Percentiles rank a stretch among this genome's conserved stretches.
Conservation (phyloP, 2,113 vertebrate genomes). For the Copsychus sechellarum region DNA sequence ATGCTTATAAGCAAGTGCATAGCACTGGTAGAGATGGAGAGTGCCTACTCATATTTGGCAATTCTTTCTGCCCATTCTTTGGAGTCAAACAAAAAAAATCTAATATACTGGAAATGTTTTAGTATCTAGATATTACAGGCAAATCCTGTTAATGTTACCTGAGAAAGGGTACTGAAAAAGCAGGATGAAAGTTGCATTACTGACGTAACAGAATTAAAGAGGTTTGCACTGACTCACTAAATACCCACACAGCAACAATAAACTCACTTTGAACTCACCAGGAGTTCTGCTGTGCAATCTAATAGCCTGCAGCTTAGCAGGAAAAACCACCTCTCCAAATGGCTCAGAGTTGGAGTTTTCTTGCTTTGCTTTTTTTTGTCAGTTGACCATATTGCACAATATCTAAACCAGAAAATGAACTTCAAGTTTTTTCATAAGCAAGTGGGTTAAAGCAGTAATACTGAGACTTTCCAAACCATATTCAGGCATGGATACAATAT, state of each 20-base stretch:
- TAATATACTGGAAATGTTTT: background rate
- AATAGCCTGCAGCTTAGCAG: background rate
- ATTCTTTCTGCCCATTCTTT: background rate
- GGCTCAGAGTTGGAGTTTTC: background rate
- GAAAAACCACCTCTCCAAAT: background rate
- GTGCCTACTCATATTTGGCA: background rate
- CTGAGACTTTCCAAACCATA: background rate
- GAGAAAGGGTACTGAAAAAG: background rate
- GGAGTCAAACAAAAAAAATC: background rate
- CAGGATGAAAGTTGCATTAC: background rate
- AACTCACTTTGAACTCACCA: background rate
- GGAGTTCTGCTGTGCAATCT: background rate
- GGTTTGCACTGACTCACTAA: constrained; percentile 29
- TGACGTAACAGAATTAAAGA: background rate
- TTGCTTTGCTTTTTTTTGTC: background rate
- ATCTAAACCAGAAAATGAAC: background rate
- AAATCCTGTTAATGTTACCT: background rate
- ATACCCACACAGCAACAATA: constrained; percentile 2
- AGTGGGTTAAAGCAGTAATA: background rate
- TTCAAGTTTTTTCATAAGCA: background rate
- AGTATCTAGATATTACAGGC: background rate
- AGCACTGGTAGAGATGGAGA: background rate
- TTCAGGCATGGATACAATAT: background rate
- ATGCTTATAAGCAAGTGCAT: background rate
- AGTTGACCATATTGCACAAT: background rate